phyloP scores from a whole-genome alignment of 35 echinoderm and acorn worm species.

The Apostichopus parvimensis region DNA sequence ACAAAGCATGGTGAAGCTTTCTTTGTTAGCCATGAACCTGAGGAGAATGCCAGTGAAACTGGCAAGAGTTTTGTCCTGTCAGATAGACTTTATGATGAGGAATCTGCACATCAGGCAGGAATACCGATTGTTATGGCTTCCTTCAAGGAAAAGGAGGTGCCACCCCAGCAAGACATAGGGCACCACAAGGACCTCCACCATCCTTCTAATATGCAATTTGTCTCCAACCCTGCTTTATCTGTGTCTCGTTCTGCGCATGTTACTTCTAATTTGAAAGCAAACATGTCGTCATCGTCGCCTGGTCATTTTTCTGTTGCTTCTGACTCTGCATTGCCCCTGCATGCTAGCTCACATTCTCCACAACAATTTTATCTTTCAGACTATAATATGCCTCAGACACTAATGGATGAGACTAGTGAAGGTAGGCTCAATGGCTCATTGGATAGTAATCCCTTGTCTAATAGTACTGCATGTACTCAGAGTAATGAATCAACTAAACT shows the following conservation, averaged over 20 bases:
- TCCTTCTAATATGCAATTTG: slow-evolving; percentile 38
- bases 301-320: slow-evolving; percentile 28
- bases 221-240: slow-evolving; percentile 37
- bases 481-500: slow-evolving; percentile 74
- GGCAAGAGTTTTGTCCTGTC: slow-evolving; percentile 76
- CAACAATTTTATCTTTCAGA: slow-evolving; percentile 59
- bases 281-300: not conserved
- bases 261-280: slow-evolving; percentile 33
- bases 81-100: slow-evolving; percentile 64
- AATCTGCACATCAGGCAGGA: slow-evolving; percentile 67
- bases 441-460: slow-evolving; percentile 41
- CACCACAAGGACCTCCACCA: slow-evolving; percentile 36
- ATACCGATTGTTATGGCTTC: slow-evolving; percentile 70
- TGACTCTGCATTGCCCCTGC: slow-evolving; percentile 45
- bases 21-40: slow-evolving; percentile 50
- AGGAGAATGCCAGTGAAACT: slow-evolving; percentile 21
- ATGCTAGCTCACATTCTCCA: slow-evolving; percentile 56
- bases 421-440: slow-evolving; percentile 60
- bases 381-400: slow-evolving; percentile 41
- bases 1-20: slow-evolving; percentile 85
- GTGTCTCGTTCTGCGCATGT: slow-evolving; percentile 46
- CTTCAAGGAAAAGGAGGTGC: not conserved
- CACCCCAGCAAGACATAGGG: not conserved
- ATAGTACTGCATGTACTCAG: slow-evolving; percentile 25
- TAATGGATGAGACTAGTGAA: slow-evolving; percentile 40